Evolutionary conservation across 2,113 vertebrate genomes (phyloP).

Genomic region (Halcyon senegalensis): DNA sequence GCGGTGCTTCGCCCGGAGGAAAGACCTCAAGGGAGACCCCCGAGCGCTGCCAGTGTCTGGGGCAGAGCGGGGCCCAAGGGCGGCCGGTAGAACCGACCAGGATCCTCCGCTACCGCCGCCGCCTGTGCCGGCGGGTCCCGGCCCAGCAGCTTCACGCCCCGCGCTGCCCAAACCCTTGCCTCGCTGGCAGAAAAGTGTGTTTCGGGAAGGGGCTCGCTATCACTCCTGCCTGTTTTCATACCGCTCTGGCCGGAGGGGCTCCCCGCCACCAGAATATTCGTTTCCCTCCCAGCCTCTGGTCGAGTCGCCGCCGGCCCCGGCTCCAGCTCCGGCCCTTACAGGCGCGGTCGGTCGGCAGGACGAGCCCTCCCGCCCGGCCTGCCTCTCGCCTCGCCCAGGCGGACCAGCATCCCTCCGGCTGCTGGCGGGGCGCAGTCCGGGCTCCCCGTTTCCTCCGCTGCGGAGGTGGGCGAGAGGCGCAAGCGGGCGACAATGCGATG

Average conservation of each 20-base stretch:
- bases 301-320: neutral
- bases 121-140: neutral
- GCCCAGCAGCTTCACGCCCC: neutral
- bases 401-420: neutral
- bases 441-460: neutral
- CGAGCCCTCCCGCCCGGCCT: neutral
- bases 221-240: neutral
- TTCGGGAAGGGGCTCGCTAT: neutral
- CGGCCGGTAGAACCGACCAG: neutral
- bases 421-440: neutral
- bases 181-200: neutral
- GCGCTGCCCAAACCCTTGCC: neutral
- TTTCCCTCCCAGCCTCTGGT: neutral
- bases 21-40: neutral
- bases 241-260: neutral
- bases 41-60: neutral
- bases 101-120: neutral
- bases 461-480: neutral
- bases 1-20: neutral
- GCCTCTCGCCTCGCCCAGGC: neutral
- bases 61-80: neutral
- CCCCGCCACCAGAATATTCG: neutral
- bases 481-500: neutral
- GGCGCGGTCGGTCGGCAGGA: neutral
- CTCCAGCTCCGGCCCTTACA: too few species aligned